phyloP scores from a whole-genome alignment of 2,888 invertebrate genomes.

The Drosophila mercatorum region DNA sequence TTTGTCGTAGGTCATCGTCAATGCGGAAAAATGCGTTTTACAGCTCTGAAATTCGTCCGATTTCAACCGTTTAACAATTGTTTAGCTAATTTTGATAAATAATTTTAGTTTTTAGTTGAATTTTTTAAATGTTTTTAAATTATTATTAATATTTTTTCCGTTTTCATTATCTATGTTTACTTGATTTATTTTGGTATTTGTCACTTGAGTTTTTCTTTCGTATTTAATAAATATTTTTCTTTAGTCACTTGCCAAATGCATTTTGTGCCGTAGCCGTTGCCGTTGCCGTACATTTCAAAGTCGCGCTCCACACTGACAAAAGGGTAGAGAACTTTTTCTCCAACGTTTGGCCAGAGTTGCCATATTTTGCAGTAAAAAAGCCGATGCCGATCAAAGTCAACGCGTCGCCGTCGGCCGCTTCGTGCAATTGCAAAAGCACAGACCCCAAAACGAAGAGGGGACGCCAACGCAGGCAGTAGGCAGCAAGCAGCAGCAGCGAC shows the following conservation, averaged over 20 bases:
- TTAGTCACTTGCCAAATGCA: conserved; percentile 34
- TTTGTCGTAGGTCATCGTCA: conserved; percentile 84
- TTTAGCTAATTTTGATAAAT: not conserved
- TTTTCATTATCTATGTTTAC: not conserved
- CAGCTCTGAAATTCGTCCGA: conserved; percentile 24
- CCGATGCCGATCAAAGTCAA: conserved; percentile 64
- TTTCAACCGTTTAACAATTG: conserved; percentile 14
- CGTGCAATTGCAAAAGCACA: conserved; percentile 60
- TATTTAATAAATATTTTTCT: conserved; percentile 1
- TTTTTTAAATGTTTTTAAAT: conserved; percentile 4
- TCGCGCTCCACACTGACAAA: conserved; percentile 83
- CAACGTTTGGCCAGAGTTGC: conserved; percentile 76
- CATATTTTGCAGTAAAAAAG: conserved; percentile 48
- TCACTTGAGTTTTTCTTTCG: conserved; percentile 26
- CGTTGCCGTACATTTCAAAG: conserved; percentile 79
- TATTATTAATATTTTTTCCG: conserved; percentile 4
- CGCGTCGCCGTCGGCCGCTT: conserved; percentile 50
- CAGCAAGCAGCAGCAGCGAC: conserved; percentile 24
- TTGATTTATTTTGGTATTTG: not conserved
- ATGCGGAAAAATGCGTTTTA: conserved; percentile 70
- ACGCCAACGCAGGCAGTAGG: conserved; percentile 60
- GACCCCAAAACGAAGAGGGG: conserved; percentile 46
- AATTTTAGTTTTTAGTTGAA: not conserved
- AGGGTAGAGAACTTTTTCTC: conserved; percentile 83
- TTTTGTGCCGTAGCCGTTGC: conserved; percentile 40